phyloP scores from a whole-genome alignment of 2,888 invertebrate species.

The Epirrita christyi region DNA sequence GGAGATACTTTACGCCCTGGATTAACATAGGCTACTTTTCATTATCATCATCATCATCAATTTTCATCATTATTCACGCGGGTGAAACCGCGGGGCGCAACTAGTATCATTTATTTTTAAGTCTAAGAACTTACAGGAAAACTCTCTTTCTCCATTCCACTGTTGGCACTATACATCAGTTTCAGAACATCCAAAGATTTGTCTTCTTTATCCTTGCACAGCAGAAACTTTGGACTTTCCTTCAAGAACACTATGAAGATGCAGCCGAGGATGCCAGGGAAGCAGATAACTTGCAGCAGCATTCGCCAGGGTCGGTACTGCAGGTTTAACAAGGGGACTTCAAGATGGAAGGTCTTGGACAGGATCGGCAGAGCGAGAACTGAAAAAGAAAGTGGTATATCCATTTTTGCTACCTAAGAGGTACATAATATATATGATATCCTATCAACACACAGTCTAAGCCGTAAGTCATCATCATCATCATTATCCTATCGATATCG shows the following conservation, averaged over 20 bases:
- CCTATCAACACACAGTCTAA: too few species aligned
- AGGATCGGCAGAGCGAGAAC: conserved; percentile 66
- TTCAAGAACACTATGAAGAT: conserved; percentile 82
- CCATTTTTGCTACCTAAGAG: too few species aligned
- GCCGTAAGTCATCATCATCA: too few species aligned
- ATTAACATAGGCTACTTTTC: too few species aligned
- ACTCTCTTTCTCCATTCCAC: conserved; percentile 41
- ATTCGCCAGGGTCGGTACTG: conserved; percentile 90
- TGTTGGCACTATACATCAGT: conserved; percentile 57
- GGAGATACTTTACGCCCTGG: too few species aligned
- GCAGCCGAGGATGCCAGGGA: conserved; percentile 86
- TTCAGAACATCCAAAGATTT: conserved; percentile 78
- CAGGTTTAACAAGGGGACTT: conserved; percentile 70
- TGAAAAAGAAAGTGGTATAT: conserved; percentile 38
- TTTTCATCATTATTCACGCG: too few species aligned
- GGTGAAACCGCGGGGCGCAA: too few species aligned
- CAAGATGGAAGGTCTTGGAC: conserved; percentile 57
- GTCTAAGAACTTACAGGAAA: conserved; percentile 57
- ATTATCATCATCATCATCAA: too few species aligned
- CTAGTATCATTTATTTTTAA: too few species aligned
- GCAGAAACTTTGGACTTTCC: conserved; percentile 91
- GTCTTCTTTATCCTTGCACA: conserved; percentile 84
- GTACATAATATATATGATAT: too few species aligned
- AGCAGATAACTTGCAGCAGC: conserved; percentile 86
- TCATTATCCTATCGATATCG: too few species aligned